These are phyloP conservation scores for Chrysotoxum bicinctum DNA, from an alignment of 2,888 invertebrate species.

Conservation along the genomic window DNA sequence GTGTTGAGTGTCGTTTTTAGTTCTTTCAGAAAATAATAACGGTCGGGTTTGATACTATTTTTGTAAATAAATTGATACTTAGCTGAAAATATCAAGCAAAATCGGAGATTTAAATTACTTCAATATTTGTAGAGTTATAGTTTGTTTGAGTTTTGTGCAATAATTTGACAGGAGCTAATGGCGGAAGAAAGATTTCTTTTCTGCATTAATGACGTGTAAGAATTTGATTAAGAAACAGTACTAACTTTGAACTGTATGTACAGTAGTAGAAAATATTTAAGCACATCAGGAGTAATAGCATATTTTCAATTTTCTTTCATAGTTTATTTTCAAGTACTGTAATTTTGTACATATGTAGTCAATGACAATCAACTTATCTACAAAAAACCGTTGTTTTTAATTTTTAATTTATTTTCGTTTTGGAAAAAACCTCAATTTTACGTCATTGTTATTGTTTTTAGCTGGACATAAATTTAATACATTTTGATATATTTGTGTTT, in stretches of 20 bases:
- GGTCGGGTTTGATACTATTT: background rate
- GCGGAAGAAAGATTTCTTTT: constrained; percentile 34
- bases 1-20: background rate
- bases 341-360: too few species aligned
- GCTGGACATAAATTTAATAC: too few species aligned
- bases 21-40: background rate
- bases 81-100: background rate
- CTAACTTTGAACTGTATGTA: background rate
- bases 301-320: too few species aligned
- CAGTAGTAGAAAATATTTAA: too few species aligned
- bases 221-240: background rate
- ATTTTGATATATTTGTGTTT: too few species aligned
- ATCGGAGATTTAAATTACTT: background rate
- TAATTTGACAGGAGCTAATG: background rate
- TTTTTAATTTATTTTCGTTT: too few species aligned
- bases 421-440: too few species aligned
- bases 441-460: too few species aligned
- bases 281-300: too few species aligned
- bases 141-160: background rate
- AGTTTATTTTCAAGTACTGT: too few species aligned
- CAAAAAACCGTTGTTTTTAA: too few species aligned
- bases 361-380: too few species aligned
- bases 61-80: background rate
- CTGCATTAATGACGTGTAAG: constrained; percentile 8
- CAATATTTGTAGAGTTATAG: background rate